Percentiles rank a stretch among this genome's conserved stretches.
phyloP scores from a whole-genome alignment of 1,140 invertebrate genomes.

The Drosophila triauraria region DNA sequence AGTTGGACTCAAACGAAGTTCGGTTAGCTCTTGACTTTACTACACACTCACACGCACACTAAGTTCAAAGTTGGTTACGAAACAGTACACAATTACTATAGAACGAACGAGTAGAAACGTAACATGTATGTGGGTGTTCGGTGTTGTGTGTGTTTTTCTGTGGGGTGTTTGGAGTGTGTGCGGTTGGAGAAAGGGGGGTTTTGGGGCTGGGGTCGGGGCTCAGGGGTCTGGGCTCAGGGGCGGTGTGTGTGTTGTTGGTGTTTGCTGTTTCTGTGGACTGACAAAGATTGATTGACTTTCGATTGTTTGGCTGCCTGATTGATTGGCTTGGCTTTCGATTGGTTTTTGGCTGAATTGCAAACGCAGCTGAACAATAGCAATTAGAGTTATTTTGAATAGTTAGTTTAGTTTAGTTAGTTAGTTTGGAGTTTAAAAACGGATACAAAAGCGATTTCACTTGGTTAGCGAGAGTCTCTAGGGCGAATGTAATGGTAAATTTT shows the following conservation, averaged over 20 bases:
- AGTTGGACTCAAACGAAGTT: constrained; percentile 45
- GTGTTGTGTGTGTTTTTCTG: constrained; percentile 19
- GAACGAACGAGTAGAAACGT: constrained; percentile 75
- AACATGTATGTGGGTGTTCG: constrained; percentile 38
- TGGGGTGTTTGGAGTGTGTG: constrained; percentile 14
- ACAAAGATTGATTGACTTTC: constrained; percentile 53
- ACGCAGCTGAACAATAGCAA: constrained; percentile 54
- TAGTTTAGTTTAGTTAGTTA: constrained; percentile 26
- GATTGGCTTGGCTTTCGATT: constrained; percentile 42
- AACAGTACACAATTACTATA: constrained; percentile 75
- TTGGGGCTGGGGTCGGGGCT: constrained; percentile 3
- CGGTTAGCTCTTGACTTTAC: constrained; percentile 49
- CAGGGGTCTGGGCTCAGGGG: constrained; percentile 14
- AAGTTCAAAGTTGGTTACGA: constrained; percentile 67
- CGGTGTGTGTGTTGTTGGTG: constrained; percentile 24
- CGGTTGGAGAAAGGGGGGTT: constrained; percentile 11
- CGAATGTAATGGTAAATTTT: constrained; percentile 20
- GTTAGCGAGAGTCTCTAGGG: constrained; percentile 16
- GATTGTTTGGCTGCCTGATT: constrained; percentile 48
- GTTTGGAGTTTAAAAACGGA: constrained; percentile 36
- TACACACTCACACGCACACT: constrained; percentile 75
- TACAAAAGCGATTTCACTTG: constrained; percentile 12
- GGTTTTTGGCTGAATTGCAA: constrained; percentile 34
- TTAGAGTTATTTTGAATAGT: constrained; percentile 41
- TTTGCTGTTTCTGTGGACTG: constrained; percentile 31